Conservation (phyloP, 2,797 vertebrate species). For the Schizopygopsis pylzovi region DNA sequence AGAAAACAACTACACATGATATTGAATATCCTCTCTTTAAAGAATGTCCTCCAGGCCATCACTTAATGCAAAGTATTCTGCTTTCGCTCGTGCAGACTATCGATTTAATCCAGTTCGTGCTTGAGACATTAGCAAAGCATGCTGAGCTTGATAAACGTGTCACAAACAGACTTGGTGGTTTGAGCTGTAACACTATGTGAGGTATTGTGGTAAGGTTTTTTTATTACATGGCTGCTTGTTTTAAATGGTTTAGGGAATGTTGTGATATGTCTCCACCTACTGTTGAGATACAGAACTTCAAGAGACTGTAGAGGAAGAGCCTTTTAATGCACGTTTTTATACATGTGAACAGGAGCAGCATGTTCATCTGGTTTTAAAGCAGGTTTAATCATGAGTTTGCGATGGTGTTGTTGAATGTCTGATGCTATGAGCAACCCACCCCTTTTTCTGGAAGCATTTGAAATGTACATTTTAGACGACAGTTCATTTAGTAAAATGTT, state of each 20-base stretch:
- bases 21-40: conserved; percentile 10
- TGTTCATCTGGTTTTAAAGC: conserved; percentile 11
- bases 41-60: conserved; percentile 9
- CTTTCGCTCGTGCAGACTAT: background rate
- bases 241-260: conserved; percentile 1
- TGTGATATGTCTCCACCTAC: conserved; percentile 64
- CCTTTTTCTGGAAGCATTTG: conserved; percentile 23
- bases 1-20: conserved; percentile 20
- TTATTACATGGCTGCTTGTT: conserved; percentile 1
- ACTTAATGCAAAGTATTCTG: conserved; percentile 21
- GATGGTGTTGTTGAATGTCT: conserved; percentile 29
- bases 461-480: conserved; percentile 26
- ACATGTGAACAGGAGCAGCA: background rate
- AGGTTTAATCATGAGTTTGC: background rate
- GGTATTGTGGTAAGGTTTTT: background rate
- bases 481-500: conserved; percentile 22
- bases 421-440: conserved; percentile 24
- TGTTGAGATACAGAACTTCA: conserved; percentile 40
- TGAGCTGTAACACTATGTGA: conserved; percentile 53
- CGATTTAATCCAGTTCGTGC: background rate
- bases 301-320: background rate
- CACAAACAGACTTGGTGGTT: conserved; percentile 10
- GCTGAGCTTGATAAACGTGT: conserved; percentile 2
- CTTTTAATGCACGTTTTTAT: background rate
- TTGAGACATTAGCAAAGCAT: conserved; percentile 26